Base-by-base conservation (phyloP, 2,797 vertebrate species). In the Brachymystax lenok region DNA sequence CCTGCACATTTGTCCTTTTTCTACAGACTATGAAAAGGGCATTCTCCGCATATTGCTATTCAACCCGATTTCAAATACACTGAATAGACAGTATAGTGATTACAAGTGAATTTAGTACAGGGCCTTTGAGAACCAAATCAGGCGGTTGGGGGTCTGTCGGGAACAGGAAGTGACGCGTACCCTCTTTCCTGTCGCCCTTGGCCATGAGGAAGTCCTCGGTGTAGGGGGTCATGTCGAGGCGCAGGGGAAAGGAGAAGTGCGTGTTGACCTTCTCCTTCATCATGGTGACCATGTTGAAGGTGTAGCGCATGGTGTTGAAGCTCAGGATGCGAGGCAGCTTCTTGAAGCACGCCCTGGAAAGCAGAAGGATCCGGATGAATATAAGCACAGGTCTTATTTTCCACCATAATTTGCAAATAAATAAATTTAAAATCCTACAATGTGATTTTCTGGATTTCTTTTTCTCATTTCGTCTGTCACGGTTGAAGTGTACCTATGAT, bases 211-310 rank as follows among this genome's bases (percentile, higher is more conserved):
- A 98, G 92, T 98, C 97, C 93, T 99, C 98, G 0, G 97, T 99
- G 91, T 99, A 99, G 0, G 98, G 97, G 2, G 98, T 99, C 98
- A 99, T 99, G 93, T 99, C 97, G 79, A 99, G 94, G 63, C 98
- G 96, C 87, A 99, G 93, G 0, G 98, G 98, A 86, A 99, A 99
- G 19, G 97, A 99, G 90, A 99, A 99, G 90, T 99, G 98, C 0
- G 98, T 99, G 86, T 99, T 99, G 88, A 99, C 98, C 86, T 99
- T 99, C 86, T 99, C 98, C 92, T 99, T 99, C 98, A 99, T 99
- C 98, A 99, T 99, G 16, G 98, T 99, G 87, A 99, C 98, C 98
- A 99, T 99, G 93, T 99, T 99, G 93, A 99, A 99, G 1, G 98
- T 99, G 72, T 99, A 99, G 21, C 98, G 94, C 98, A 99, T 99